A percentile compares a stretch with the other conserved stretches of the same genome.
Evolutionary conservation across 2,888 invertebrate genomes (phyloP).

Genomic region (Acrocyrtus sp.): DNA sequence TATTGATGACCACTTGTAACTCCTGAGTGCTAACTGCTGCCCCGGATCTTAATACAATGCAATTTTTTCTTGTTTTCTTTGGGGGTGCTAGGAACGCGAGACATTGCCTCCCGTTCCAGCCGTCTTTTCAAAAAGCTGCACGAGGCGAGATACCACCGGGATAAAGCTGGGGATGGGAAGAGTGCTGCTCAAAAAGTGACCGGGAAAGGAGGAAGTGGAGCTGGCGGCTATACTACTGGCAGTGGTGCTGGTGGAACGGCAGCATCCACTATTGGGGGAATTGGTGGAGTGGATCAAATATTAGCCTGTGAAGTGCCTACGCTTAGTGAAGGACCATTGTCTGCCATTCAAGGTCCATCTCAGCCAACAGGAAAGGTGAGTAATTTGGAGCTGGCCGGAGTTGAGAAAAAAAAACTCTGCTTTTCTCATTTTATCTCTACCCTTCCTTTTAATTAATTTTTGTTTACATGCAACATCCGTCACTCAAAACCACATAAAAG

Average conservation of each 20-base stretch:
- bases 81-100: conserved; percentile 52
- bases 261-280: conserved; percentile 8
- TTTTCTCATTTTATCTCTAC: too few relatives aligned
- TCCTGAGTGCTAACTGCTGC: conserved; percentile 16
- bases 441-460: conserved; percentile 20
- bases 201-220: conserved; percentile 25
- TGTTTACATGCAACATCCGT: background rate
- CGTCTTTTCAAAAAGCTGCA: conserved; percentile 63
- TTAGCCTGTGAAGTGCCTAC: conserved; percentile 46
- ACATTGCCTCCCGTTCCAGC: conserved; percentile 61
- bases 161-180: conserved; percentile 46
- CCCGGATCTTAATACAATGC: background rate
- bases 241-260: background rate
- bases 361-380: conserved; percentile 58
- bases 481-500: conserved; percentile 4
- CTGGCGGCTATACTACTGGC: conserved; percentile 28
- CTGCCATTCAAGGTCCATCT: conserved; percentile 44
- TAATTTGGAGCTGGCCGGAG: too few relatives aligned
- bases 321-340: conserved; percentile 44
- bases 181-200: conserved; percentile 32
- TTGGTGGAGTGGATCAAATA: conserved; percentile 38
- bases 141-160: conserved; percentile 62
- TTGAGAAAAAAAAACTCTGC: too few relatives aligned
- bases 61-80: background rate
- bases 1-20: conserved; percentile 39